Evolutionary conservation across 1,140 invertebrate genomes (phyloP).

Genomic region (Procambarus clarkii): DNA sequence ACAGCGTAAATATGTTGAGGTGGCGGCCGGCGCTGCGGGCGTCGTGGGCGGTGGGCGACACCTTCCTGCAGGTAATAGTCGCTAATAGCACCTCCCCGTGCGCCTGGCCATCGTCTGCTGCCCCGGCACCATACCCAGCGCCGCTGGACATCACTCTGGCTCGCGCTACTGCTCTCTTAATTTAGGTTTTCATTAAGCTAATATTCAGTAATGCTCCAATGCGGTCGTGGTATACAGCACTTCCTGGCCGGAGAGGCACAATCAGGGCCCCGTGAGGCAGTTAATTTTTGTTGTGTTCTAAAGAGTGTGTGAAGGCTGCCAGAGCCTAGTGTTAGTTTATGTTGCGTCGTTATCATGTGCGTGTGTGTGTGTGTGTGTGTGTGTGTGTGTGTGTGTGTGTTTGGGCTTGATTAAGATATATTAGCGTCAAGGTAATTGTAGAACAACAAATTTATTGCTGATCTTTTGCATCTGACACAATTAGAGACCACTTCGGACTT

Average conservation of each 20-base stretch:
- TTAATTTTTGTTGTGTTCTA: neutral
- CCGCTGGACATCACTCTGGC: too few species aligned
- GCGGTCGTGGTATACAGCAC: neutral
- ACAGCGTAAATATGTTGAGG: neutral
- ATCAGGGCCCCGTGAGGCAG: neutral
- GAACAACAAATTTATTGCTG: too few species aligned
- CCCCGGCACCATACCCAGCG: neutral
- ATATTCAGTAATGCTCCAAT: neutral
- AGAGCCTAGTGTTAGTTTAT: too few species aligned
- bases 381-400: too few species aligned
- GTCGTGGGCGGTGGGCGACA: neutral
- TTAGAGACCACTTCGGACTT: too few species aligned
- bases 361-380: too few species aligned
- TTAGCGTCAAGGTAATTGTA: too few species aligned
- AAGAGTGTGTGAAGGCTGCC: neutral
- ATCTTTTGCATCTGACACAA: too few species aligned
- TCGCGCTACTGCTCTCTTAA: neutral
- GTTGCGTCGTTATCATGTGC: too few species aligned
- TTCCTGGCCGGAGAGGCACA: neutral
- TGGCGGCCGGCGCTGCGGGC: neutral
- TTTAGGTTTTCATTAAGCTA: neutral
- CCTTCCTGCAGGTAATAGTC: slow-evolving; percentile 3
- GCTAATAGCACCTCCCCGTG: neutral
- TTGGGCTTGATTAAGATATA: too few species aligned
- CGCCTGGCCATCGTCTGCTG: neutral